These are phyloP conservation scores for Rallus limicola DNA, from an alignment of 2,113 vertebrate genomes.

Conservation along the genomic window DNA sequence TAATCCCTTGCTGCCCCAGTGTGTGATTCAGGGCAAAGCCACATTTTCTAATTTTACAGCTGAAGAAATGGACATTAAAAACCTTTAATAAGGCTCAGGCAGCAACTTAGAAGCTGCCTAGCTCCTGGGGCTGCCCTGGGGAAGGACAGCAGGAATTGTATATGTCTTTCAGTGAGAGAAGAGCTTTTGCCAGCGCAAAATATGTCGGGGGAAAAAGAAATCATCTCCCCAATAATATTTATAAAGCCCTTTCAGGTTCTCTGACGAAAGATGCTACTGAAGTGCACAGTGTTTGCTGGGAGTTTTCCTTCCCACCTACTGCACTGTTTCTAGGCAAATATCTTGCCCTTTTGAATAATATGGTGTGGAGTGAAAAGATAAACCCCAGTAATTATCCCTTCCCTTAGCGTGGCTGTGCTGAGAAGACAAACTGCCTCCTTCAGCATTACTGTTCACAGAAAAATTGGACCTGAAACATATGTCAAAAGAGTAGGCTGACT, in stretches of 20 bases:
- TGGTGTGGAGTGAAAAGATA: background rate
- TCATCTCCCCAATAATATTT: background rate
- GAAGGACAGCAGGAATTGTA: background rate
- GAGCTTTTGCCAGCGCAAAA: background rate
- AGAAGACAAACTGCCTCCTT: background rate
- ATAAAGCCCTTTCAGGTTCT: background rate
- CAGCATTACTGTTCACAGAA: background rate
- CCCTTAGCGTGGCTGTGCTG: background rate
- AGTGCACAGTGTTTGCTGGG: background rate
- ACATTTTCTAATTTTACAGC: background rate
- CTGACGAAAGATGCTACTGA: background rate
- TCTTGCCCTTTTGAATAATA: slow-evolving; percentile 9
- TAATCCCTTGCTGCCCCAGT: background rate
- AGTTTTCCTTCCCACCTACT: background rate
- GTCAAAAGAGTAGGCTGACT: background rate
- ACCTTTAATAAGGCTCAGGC: background rate
- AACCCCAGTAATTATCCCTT: slow-evolving; percentile 22
- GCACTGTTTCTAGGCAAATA: slow-evolving; percentile 15
- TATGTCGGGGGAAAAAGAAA: background rate
- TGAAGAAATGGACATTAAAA: background rate
- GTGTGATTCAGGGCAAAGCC: background rate
- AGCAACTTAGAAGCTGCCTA: background rate
- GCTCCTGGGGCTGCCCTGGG: background rate
- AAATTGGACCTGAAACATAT: background rate
- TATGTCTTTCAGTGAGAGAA: background rate